Percentiles rank a stretch among this genome's conserved stretches.
phyloP scores from a whole-genome alignment of 2,888 invertebrate genomes.

The Drosophila eohydei region DNA sequence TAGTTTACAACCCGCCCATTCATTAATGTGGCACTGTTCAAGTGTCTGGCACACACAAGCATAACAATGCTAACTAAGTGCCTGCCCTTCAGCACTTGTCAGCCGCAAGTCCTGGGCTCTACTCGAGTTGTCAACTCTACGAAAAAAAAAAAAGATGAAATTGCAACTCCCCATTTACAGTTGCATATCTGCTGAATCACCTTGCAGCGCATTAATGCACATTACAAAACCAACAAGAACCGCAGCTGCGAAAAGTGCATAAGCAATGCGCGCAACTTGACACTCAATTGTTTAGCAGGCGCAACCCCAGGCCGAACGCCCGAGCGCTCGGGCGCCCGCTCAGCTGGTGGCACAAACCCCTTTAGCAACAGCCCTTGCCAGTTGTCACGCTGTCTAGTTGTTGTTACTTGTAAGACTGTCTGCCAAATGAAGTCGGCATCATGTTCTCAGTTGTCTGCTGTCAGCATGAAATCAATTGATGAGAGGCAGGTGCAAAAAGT shows the following conservation, averaged over 20 bases:
- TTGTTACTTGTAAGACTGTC: constrained; percentile 30
- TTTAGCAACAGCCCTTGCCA: background rate
- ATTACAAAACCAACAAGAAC: constrained; percentile 24
- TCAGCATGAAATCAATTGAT: constrained; percentile 74
- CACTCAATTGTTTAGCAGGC: constrained; percentile 62
- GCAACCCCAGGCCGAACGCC: background rate
- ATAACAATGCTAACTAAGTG: constrained; percentile 41
- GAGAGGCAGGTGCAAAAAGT: constrained; percentile 48
- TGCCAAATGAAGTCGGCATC: constrained; percentile 57
- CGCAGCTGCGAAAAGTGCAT: constrained; percentile 40
- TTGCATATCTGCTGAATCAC: constrained; percentile 53
- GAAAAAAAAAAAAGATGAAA: background rate
- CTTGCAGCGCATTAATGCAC: constrained; percentile 51
- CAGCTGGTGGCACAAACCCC: constrained; percentile 1
- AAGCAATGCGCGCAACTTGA: constrained; percentile 64
- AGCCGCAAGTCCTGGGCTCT: constrained; percentile 22
- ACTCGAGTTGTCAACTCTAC: constrained; percentile 40
- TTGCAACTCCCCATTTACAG: constrained; percentile 31
- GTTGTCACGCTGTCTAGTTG: constrained; percentile 13
- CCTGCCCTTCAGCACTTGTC: constrained; percentile 58
- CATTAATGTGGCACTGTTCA: constrained; percentile 38
- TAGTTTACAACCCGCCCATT: constrained; percentile 43
- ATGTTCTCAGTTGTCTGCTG: constrained; percentile 53
- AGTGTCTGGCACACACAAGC: constrained; percentile 29
- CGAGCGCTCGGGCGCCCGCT: background rate